Base-by-base conservation (phyloP, 2,113 vertebrate species). In the Rutilus rutilus region DNA sequence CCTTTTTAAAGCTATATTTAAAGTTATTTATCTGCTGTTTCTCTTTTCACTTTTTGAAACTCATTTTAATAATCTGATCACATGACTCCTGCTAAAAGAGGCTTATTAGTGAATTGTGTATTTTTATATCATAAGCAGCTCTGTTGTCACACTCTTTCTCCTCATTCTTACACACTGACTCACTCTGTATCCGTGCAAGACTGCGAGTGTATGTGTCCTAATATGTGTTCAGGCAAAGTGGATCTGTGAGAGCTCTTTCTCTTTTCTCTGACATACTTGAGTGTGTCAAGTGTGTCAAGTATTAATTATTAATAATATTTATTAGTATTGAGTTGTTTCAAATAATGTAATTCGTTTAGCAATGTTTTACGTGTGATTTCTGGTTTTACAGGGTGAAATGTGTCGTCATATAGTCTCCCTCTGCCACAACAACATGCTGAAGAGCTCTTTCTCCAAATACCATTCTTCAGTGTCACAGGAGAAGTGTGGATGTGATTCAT, bases 401-500 rank as follows among this genome's bases (percentile, higher is more conserved):
- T 91, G 90, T 92, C 92, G 77, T 62, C 89, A 88, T 91, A 93
- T 8, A 42, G 42, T 92, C 88, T 90, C 19, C 90, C 91, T 90
- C 89, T 90, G 33, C 90, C 91, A 91, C 90, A 62, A 90, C 92
- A 92, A 91, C 91, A 89, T 90, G 88, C 89, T 88, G 89, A 93
- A 91, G 91, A 91, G 93, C 92, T 89, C 86, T 88, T 92, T 86
- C 57, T 94, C 91, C 92, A 94, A 94, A 95, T 94, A 94, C 92
- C 91, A 93, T 95, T 91, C 71, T 88, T 95, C 94, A 94, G 90
- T 93, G 93, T 93, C 94, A 94, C 89, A 90, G 91, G 90, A 93
- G 88, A 91, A 88, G 87, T 90, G 89, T 90, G 89, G 90, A 93
- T 93, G 92, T 78, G 87, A 62, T 92, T 75, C 85, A 90, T 87